Conservation (phyloP, 2,797 vertebrate species). For the Loriculus beryllinus region DNA sequence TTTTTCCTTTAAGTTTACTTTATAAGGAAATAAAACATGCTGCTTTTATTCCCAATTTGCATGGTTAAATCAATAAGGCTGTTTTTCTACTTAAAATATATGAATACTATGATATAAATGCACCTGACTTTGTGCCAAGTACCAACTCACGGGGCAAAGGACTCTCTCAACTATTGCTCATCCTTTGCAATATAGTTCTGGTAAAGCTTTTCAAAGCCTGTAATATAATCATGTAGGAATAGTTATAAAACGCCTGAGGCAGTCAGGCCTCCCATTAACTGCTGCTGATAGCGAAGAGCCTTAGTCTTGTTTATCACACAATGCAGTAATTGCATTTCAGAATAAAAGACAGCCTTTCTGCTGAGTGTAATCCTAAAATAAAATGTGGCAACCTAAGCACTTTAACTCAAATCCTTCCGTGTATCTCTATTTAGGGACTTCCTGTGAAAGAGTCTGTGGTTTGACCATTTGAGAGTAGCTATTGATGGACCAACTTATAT, state of each 20-base stretch:
- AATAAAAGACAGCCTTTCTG: background rate
- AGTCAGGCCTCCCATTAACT: constrained; percentile 19
- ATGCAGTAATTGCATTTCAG: constrained; percentile 10
- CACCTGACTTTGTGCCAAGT: background rate
- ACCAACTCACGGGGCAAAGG: background rate
- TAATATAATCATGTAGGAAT: background rate
- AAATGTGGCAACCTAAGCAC: background rate
- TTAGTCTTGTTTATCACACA: background rate
- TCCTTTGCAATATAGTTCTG: background rate
- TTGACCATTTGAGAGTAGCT: background rate
- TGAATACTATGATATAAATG: background rate
- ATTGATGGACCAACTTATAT: too few relatives aligned
- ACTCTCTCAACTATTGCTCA: background rate
- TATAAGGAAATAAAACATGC: background rate
- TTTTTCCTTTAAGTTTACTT: background rate
- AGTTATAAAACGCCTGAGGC: constrained; percentile 3
- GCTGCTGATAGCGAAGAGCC: background rate
- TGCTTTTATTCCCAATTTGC: background rate
- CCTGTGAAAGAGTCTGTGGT: background rate
- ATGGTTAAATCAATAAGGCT: background rate
- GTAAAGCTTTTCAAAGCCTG: background rate
- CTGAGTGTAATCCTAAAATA: background rate
- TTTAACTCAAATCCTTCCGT: background rate
- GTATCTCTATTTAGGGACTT: background rate
- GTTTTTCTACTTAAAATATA: background rate